Evolutionary conservation across 64 coral and sea anemone genomes (phyloP), one percentile per base, ranked within the genome.

Genomic region (Montipora sp.): DNA sequence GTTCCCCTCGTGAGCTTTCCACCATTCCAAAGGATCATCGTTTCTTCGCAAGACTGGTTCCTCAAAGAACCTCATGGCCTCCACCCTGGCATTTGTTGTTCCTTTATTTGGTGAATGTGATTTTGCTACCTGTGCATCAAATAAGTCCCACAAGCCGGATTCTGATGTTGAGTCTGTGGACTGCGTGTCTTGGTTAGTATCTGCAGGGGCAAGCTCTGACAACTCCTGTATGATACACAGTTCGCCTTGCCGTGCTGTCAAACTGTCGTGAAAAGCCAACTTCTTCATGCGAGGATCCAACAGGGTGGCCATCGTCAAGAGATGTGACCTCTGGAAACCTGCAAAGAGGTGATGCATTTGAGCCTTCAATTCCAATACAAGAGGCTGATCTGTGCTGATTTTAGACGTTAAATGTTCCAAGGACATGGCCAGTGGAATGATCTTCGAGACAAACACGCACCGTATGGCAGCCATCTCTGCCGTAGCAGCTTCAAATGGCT

Each of bases 221-320:
- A 87, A 72, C 65, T 87, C 83, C 72, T 87, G 83, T 36, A 87
- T 5, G 13, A 87, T 66, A 66, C 83, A 21, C 6, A 72, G 68
- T 44, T 87, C 83, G 9, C 24, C 83, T 27, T 87, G 65, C 6
- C 44, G 83, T 16, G 66, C 66, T 51, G 65, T 44, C 73, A 18
- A 36, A 48, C 16, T 1, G 48, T 66, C 72, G 45, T 47, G 50
- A 51, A 87, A 87, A 67, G 60, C 83, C 66, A 87, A 4, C 14
- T 87, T 87, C 83, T 87, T 87, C 83, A 87, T 73, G 45, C 83
- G 83, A 21, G 83, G 83, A 73, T 87, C 83, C 19, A 87, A 23
- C 61, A 87, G 50, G 46, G 83, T 87, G 49, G 83, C 59, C 46
- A 87, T 20, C 4, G 67, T 65, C 20, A 87, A 65, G 43, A 51